These are phyloP conservation scores for Holothuria glaberrima DNA, from an alignment of 35 echinoderm and acorn worm species.

Conservation along the genomic window DNA sequence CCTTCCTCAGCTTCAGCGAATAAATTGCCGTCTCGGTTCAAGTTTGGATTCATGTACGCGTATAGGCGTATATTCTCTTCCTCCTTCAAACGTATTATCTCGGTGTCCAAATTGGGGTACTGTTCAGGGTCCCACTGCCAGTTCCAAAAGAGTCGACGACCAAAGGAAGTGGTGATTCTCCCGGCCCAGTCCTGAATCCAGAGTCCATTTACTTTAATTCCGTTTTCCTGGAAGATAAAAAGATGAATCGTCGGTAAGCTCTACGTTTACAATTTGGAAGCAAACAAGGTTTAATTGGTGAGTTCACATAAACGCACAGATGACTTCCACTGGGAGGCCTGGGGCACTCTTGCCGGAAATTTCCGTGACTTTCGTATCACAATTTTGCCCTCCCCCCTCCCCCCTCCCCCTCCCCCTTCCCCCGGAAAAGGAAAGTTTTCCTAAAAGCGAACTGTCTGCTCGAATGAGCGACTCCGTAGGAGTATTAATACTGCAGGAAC, in stretches of 20 bases:
- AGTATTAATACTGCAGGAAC: neutral
- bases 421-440: too few species aligned
- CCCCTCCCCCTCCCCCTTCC: too few species aligned
- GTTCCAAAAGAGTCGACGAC: constrained; percentile 93
- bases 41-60: constrained; percentile 85
- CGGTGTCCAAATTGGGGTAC: constrained; percentile 81
- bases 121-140: constrained; percentile 96
- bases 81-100: constrained; percentile 72
- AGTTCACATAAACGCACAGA: too few species aligned
- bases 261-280: too few species aligned
- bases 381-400: too few species aligned
- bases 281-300: too few species aligned
- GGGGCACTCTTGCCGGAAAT: neutral
- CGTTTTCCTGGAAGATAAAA: constrained; percentile 59
- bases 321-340: too few species aligned
- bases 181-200: constrained; percentile 99
- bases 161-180: constrained; percentile 88
- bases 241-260: neutral
- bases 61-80: constrained; percentile 64
- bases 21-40: constrained; percentile 84
- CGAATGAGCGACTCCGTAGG: neutral
- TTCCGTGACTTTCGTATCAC: too few species aligned
- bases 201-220: constrained; percentile 75
- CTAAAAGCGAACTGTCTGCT: too few species aligned
- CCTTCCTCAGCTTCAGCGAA: constrained; percentile 75